Conservation (phyloP, 2,113 vertebrate genomes). For the Myiagra hebetior region DNA sequence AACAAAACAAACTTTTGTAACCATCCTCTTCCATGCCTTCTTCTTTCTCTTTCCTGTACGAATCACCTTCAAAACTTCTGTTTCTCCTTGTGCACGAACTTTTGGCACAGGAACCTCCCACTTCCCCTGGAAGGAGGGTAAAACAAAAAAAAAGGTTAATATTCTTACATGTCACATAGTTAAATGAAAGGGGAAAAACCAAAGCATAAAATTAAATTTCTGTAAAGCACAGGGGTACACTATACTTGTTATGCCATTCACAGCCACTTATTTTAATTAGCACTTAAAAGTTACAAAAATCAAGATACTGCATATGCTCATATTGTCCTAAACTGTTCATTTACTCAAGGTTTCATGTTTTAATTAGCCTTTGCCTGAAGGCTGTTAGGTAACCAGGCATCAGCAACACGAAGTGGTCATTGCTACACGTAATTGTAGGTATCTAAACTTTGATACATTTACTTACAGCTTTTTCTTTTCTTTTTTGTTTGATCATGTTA, state of each 20-base stretch:
- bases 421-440: background rate
- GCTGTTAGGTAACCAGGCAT: background rate
- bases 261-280: background rate
- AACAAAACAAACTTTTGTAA: constrained; percentile 98
- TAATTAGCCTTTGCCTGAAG: background rate
- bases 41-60: constrained; percentile 95
- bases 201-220: background rate
- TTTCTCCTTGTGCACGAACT: constrained; percentile 96
- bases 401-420: background rate
- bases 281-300: background rate
- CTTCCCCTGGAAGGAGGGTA: constrained; percentile 72
- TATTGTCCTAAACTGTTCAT: background rate
- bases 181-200: background rate
- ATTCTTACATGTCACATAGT: background rate
- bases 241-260: background rate
- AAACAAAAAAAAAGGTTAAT: background rate
- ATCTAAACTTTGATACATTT: background rate
- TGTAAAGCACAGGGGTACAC: background rate
- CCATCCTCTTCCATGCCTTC: constrained; percentile 99
- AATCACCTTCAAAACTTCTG: constrained; percentile 94
- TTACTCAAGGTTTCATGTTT: background rate
- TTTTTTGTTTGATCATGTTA: constrained; percentile 99
- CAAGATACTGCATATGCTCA: background rate
- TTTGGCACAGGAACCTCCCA: constrained; percentile 98
- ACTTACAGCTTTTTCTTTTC: constrained; percentile 98